These are phyloP conservation scores for Thyatira batis DNA, from an alignment of 2,888 invertebrate species.

Conservation along the genomic window DNA sequence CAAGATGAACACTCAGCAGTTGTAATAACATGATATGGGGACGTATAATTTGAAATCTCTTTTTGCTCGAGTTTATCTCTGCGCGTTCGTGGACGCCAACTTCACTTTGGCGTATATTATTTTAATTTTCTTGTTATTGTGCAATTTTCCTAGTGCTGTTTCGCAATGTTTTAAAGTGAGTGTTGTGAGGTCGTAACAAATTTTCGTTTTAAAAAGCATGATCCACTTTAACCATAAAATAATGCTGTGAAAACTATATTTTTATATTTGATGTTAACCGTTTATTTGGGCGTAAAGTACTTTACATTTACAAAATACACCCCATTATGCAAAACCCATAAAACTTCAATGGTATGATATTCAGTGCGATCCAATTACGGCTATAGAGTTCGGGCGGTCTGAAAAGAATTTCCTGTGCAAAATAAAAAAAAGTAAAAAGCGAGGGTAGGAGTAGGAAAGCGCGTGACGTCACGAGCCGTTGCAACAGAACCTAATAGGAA, in stretches of 20 bases:
- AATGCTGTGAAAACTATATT: not conserved
- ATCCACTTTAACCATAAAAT: not conserved
- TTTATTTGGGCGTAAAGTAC: constrained; percentile 13
- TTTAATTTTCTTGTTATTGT: constrained; percentile 38
- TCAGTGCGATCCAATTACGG: constrained; percentile 57
- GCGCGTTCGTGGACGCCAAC: constrained; percentile 31
- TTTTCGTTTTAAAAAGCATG: too few relatives aligned
- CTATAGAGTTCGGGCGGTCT: constrained; percentile 43
- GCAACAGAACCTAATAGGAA: constrained; percentile 70
- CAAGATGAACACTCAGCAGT: constrained; percentile 44
- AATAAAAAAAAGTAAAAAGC: constrained; percentile 28
- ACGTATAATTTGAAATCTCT: constrained; percentile 60
- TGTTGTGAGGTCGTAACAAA: too few relatives aligned
- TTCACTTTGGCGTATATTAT: constrained; percentile 42
- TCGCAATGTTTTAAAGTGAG: not conserved
- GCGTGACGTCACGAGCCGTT: constrained; percentile 61
- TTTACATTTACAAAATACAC: constrained; percentile 12
- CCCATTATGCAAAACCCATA: constrained; percentile 7
- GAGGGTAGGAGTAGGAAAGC: constrained; percentile 31
- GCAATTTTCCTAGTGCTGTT: not conserved
- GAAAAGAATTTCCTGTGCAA: constrained; percentile 37
- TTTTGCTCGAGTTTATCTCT: constrained; percentile 50
- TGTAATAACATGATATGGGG: constrained; percentile 68
- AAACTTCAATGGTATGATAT: constrained; percentile 43
- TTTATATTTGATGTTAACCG: not conserved